These are phyloP conservation scores for Leptopilina boulardi DNA, from an alignment of 1,140 invertebrate species.

Conservation along the genomic window DNA sequence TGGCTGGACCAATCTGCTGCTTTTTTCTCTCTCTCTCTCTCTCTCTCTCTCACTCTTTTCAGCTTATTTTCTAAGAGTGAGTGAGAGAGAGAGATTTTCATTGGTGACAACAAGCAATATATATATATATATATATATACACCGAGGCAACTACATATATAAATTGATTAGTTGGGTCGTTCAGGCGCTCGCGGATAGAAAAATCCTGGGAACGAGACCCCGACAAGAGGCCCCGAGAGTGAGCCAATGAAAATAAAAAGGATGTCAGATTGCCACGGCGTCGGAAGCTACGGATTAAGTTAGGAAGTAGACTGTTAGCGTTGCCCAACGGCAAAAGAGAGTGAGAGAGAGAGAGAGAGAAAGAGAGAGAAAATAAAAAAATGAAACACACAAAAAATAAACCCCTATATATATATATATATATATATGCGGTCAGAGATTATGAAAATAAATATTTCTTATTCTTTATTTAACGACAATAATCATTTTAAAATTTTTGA, in stretches of 20 bases:
- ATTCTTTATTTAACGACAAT: too few species aligned
- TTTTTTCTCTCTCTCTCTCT: constrained; percentile 48
- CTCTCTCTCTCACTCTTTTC: constrained; percentile 38
- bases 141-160: constrained; percentile 68
- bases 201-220: constrained; percentile 76
- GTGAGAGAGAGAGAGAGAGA: constrained; percentile 50
- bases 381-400: neutral
- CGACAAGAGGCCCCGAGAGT: constrained; percentile 61
- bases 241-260: constrained; percentile 77
- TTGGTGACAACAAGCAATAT: constrained; percentile 59
- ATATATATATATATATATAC: too few species aligned
- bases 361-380: constrained; percentile 39
- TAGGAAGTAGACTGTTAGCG: constrained; percentile 76
- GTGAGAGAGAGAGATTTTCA: constrained; percentile 52
- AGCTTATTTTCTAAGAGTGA: constrained; percentile 17
- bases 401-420: too few species aligned
- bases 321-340: constrained; percentile 62
- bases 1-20: constrained; percentile 61
- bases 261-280: constrained; percentile 77
- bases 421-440: too few species aligned
- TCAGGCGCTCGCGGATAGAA: constrained; percentile 71
- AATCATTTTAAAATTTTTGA: too few species aligned
- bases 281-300: constrained; percentile 77
- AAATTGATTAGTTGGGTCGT: constrained; percentile 74
- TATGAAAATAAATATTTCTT: too few species aligned